phyloP scores from a whole-genome alignment of 37 sponge, comb jelly and placozoan genomes.

The Axinella damicornis region DNA sequence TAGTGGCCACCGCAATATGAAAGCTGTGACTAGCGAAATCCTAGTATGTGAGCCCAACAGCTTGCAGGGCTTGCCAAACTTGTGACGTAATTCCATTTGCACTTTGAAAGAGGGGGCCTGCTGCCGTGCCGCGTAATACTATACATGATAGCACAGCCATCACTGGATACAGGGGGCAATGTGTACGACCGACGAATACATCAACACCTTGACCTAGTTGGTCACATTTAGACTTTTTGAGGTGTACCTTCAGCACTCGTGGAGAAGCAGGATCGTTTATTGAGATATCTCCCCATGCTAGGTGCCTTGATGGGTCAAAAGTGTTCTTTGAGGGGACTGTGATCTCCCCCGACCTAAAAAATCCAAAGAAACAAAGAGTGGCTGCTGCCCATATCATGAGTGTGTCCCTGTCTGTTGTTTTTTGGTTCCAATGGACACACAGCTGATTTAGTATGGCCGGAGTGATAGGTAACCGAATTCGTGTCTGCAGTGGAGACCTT shows the following conservation, averaged over 20 bases:
- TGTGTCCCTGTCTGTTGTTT: background rate
- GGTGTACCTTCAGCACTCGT: background rate
- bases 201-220: constrained; percentile 47
- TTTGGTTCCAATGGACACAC: background rate
- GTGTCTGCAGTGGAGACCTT: background rate
- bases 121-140: background rate
- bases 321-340: background rate
- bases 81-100: background rate
- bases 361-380: constrained; percentile 32
- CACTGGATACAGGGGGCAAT: constrained; percentile 31
- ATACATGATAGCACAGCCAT: constrained; percentile 25
- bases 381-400: constrained; percentile 48
- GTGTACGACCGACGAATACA: constrained; percentile 17
- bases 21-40: background rate
- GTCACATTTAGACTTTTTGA: constrained; percentile 46
- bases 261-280: background rate
- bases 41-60: background rate
- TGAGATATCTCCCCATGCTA: constrained; percentile 4
- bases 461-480: constrained; percentile 54
- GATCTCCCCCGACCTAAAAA: constrained; percentile 44
- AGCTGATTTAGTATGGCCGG: constrained; percentile 27
- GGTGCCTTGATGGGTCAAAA: constrained; percentile 6
- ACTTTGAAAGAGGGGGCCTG: background rate
- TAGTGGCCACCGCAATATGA: background rate
- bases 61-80: background rate